phyloP scores from a whole-genome alignment of 2,113 vertebrate genomes.

The Neotoma lepida region DNA sequence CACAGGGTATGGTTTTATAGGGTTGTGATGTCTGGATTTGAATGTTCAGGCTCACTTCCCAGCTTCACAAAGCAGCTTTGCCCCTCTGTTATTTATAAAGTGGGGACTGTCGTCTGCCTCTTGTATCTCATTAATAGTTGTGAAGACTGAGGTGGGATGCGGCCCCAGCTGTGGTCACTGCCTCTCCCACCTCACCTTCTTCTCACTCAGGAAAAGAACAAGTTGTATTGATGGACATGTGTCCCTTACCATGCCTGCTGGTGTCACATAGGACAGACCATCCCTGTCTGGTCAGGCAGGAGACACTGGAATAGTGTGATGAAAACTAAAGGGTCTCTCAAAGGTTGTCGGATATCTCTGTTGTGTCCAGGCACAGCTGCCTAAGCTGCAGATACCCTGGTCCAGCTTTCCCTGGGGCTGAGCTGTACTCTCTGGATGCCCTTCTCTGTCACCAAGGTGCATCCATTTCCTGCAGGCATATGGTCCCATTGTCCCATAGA shows the following conservation, averaged over 20 bases:
- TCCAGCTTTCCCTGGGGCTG: background rate
- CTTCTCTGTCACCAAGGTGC: no score
- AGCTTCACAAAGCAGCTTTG: background rate
- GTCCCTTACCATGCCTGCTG: background rate
- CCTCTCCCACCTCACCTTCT: background rate
- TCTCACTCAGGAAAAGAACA: background rate
- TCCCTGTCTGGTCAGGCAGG: background rate
- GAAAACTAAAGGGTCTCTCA: background rate
- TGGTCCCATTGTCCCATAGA: background rate
- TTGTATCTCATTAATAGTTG: background rate
- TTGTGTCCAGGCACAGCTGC: no score
- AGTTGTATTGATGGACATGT: background rate
- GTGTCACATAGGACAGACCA: background rate
- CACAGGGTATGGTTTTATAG: background rate
- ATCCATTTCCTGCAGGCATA: background rate
- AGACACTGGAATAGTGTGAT: background rate
- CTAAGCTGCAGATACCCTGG: background rate
- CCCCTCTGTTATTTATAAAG: background rate
- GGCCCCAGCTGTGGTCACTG: background rate
- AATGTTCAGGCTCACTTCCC: background rate
- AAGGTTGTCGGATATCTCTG: background rate
- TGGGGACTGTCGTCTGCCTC: background rate
- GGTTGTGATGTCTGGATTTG: background rate
- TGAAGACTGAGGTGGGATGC: background rate
- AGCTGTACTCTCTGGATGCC: background rate